phyloP scores from a whole-genome alignment of 2,888 invertebrate species.

The Petrolisthes cinctipes region DNA sequence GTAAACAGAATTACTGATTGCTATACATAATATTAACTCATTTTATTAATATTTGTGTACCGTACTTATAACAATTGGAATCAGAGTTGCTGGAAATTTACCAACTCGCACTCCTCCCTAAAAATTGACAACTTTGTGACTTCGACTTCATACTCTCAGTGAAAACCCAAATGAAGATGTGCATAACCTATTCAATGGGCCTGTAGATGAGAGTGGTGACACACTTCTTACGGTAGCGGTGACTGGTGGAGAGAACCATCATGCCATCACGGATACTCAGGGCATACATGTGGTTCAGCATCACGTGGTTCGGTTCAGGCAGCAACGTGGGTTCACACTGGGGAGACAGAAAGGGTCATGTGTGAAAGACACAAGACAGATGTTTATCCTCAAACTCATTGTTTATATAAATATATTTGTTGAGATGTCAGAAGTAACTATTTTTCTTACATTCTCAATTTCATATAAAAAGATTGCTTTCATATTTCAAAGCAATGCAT shows the following conservation, averaged over 20 bases:
- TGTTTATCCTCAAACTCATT: neutral
- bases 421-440: neutral
- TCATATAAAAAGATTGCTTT: neutral
- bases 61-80: no score
- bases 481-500: no score
- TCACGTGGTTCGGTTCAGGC: slow-evolving; percentile 99
- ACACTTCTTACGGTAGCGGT: slow-evolving; percentile 98
- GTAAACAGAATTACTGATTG: no score
- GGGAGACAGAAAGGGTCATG: neutral
- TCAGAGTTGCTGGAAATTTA: no score
- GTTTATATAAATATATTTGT: neutral
- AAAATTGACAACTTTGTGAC: no score
- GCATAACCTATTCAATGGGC: slow-evolving; percentile 77
- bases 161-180: no score
- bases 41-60: no score
- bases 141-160: no score
- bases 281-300: slow-evolving; percentile 99
- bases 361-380: neutral
- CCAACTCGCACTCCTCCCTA: no score
- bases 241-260: slow-evolving; percentile 98
- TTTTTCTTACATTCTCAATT: slow-evolving; percentile 3
- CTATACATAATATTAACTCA: no score
- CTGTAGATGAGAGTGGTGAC: slow-evolving; percentile 98
- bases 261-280: slow-evolving; percentile 99
- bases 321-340: slow-evolving; percentile 98